These are phyloP conservation scores for Drosophila auraria DNA, from an alignment of 1,140 invertebrate genomes.

Conservation along the genomic window DNA sequence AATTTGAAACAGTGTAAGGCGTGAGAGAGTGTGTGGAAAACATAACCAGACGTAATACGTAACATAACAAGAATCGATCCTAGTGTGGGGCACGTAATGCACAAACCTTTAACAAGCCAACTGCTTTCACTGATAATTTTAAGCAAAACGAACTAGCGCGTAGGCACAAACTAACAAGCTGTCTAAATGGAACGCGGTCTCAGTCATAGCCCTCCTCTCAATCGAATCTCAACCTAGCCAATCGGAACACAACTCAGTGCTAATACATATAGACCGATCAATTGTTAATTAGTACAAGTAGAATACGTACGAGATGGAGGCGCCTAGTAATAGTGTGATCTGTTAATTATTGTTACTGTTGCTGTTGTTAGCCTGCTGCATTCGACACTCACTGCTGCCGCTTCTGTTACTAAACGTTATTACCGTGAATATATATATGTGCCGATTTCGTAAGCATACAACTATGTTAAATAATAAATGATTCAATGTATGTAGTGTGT, in stretches of 20 bases:
- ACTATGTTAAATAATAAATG: conserved; percentile 77
- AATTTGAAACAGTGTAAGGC: conserved; percentile 44
- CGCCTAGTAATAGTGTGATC: conserved; percentile 55
- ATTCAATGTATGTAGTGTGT: conserved; percentile 38
- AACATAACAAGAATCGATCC: conserved; percentile 59
- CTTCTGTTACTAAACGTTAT: conserved; percentile 63
- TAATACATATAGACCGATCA: conserved; percentile 62
- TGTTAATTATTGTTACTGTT: conserved; percentile 74
- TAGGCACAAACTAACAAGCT: conserved; percentile 49
- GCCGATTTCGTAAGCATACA: conserved; percentile 61
- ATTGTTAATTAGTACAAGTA: conserved; percentile 54
- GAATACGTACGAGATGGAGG: conserved; percentile 43
- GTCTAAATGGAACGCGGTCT: conserved; percentile 49
- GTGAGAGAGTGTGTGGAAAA: conserved; percentile 24
- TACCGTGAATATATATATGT: conserved; percentile 65
- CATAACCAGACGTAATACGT: conserved; percentile 51
- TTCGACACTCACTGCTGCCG: conserved; percentile 49
- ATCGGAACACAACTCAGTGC: conserved; percentile 69
- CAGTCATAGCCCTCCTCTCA: conserved; percentile 29
- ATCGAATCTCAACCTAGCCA: conserved; percentile 61
- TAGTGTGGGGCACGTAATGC: conserved; percentile 8
- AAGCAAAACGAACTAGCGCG: conserved; percentile 24
- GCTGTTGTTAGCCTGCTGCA: conserved; percentile 60
- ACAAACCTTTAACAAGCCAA: conserved; percentile 60
- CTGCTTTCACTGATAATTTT: conserved; percentile 41